These are phyloP conservation scores for Arctocebus calabarensis DNA, from an alignment of 2,797 vertebrate species.

Conservation along the genomic window DNA sequence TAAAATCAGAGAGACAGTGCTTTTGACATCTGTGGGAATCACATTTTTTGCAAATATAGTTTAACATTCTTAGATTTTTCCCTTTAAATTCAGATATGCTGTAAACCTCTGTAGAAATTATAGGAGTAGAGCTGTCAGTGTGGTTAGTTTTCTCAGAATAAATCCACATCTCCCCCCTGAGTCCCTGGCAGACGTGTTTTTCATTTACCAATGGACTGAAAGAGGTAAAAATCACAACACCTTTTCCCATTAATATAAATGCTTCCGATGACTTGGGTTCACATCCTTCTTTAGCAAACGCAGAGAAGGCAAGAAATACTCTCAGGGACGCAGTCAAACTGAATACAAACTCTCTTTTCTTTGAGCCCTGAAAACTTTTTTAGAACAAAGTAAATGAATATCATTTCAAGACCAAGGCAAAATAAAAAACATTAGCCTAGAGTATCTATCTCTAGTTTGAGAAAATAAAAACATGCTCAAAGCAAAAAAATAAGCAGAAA, in stretches of 20 bases:
- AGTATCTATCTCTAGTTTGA: neutral
- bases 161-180: slow-evolving; percentile 51
- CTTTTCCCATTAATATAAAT: slow-evolving; percentile 75
- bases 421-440: neutral
- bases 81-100: slow-evolving; percentile 62
- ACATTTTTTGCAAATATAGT: slow-evolving; percentile 73
- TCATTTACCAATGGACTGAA: slow-evolving; percentile 72
- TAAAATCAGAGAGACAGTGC: slow-evolving; percentile 82
- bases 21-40: slow-evolving; percentile 76
- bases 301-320: slow-evolving; percentile 60
- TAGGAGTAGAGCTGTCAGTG: slow-evolving; percentile 58
- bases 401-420: neutral
- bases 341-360: slow-evolving; percentile 26
- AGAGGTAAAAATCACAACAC: slow-evolving; percentile 66
- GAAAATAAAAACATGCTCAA: neutral
- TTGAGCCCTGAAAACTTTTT: neutral
- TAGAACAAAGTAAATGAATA: neutral
- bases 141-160: slow-evolving; percentile 66
- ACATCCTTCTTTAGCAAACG: slow-evolving; percentile 61
- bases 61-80: neutral
- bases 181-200: slow-evolving; percentile 52
- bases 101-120: slow-evolving; percentile 68
- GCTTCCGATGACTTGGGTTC: slow-evolving; percentile 67
- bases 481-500: neutral
- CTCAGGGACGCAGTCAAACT: slow-evolving; percentile 18